Evolutionary conservation across 2,888 invertebrate genomes (phyloP), one percentile per base, ranked within the genome.

Genomic region (Linnaemya tessellans): DNA sequence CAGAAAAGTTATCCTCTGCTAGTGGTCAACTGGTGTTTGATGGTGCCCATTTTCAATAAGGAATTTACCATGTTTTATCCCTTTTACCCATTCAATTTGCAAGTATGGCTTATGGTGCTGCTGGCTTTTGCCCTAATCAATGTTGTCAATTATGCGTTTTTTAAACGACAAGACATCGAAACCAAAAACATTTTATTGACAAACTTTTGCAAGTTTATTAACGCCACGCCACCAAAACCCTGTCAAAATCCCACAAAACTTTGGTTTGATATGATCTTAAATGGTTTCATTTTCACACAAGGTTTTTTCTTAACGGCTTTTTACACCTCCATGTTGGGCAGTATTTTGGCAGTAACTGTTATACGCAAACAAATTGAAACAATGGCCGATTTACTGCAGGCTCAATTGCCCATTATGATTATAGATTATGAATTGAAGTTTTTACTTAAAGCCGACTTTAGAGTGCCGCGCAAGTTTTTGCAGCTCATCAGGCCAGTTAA

Each of bases 21-120:
- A 65, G 90, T 91, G 80, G 90, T 91, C 38, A 86, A 87, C 8
- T 91, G 90, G 90, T 91, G 91, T 41, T 80, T 91, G 0, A 91
- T 91, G 91, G 89, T 91, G 30, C 91, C 91, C 0, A 82, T 90
- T 0, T 88, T 87, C 54, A 89, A 89, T 35, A 88, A 86, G 18
- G 89, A 90, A 0, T 90, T 90, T 11, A 89, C 89, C 0, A 88
- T 88, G 71, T 85, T 89, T 9, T 91, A 91, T 75, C 88, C 88
- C 0, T 49, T 91, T 8, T 88, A 88, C 46, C 91, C 91, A 0
- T 91, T 91, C 35, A 87, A 88, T 60, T 70, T 68, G 79, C 70
- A 60, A 0, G 89, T 90, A 5, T 91, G 91, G 91, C 35, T 79
- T 86, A 88, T 64, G 22, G 84, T 88, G 4, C 9, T 89, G 3